Evolutionary conservation across 2,888 invertebrate species (phyloP).

Genomic region (Gryllus longicercus): DNA sequence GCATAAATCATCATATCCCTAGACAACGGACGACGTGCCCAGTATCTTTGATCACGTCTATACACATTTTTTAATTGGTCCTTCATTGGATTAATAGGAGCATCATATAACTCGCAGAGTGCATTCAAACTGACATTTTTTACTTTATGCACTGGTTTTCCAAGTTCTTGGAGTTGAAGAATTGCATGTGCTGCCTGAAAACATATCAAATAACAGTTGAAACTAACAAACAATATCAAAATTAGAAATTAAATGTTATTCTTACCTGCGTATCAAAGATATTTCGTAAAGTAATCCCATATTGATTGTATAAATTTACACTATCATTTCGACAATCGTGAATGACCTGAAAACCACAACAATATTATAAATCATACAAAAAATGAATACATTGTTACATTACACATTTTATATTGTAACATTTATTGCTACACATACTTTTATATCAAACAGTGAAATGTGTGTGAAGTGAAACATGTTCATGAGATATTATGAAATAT

Average conservation of each 20-base stretch:
- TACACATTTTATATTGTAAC: too few relatives aligned
- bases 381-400: too few relatives aligned
- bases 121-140: conserved; percentile 90
- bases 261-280: conserved; percentile 85
- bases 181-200: conserved; percentile 81
- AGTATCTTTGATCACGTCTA: conserved; percentile 74
- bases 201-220: neutral
- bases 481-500: too few relatives aligned
- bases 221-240: neutral
- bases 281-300: conserved; percentile 74
- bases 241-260: neutral
- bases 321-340: conserved; percentile 92
- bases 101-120: conserved; percentile 83
- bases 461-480: too few relatives aligned
- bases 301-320: conserved; percentile 80
- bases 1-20: conserved; percentile 90
- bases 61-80: conserved; percentile 85
- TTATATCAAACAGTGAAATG: too few relatives aligned
- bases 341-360: conserved; percentile 58
- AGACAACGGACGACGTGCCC: conserved; percentile 83
- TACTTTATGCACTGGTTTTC: conserved; percentile 89
- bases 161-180: conserved; percentile 82
- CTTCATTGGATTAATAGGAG: conserved; percentile 85
- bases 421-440: too few relatives aligned
- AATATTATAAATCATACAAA: conserved; percentile 34